Percentiles rank a stretch among this genome's conserved stretches.
These are phyloP conservation scores for Drosophila niveifrons DNA, from an alignment of 2,888 invertebrate species.

Conservation along the genomic window DNA sequence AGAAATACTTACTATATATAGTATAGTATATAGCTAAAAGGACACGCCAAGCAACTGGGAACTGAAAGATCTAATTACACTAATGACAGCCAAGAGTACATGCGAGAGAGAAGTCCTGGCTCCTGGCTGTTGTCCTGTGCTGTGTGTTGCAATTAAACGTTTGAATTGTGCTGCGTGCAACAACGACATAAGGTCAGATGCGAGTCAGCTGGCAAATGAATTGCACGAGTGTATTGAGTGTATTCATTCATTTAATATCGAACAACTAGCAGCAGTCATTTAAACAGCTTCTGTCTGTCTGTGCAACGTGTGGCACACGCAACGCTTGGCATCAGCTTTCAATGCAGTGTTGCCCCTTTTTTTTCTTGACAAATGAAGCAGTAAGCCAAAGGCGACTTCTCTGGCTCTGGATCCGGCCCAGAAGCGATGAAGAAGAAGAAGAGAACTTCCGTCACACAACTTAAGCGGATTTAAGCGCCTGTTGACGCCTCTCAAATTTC, in stretches of 20 bases:
- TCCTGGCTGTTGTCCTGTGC: conserved; percentile 13
- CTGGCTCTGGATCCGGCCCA: conserved; percentile 2
- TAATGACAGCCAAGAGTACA: conserved; percentile 72
- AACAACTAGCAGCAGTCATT: conserved; percentile 44
- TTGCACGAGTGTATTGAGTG: conserved; percentile 57
- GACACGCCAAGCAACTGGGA: conserved; percentile 64
- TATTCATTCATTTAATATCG: conserved; percentile 61
- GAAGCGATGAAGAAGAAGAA: conserved; percentile 10
- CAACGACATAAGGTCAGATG: conserved; percentile 83
- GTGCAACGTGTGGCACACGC: conserved; percentile 53
- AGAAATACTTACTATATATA: conserved; percentile 41
- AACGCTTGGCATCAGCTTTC: conserved; percentile 47
- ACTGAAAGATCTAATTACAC: conserved; percentile 82
- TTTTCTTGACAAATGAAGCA: conserved; percentile 40
- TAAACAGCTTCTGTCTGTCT: conserved; percentile 56
- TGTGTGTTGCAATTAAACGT: conserved; percentile 80
- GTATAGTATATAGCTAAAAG: conserved; percentile 36
- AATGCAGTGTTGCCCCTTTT: conserved; percentile 26
- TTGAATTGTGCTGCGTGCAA: conserved; percentile 83
- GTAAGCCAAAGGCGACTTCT: conserved; percentile 19
- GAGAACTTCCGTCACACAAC: conserved; percentile 61
- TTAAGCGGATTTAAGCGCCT: conserved; percentile 83
- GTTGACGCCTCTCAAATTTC: conserved; percentile 84
- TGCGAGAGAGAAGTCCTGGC: conserved; percentile 1
- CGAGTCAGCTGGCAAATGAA: conserved; percentile 83